These are phyloP conservation scores for Apostichopus leukothele DNA, from an alignment of 53 echinoderm and acorn worm genomes.

Conservation along the genomic window DNA sequence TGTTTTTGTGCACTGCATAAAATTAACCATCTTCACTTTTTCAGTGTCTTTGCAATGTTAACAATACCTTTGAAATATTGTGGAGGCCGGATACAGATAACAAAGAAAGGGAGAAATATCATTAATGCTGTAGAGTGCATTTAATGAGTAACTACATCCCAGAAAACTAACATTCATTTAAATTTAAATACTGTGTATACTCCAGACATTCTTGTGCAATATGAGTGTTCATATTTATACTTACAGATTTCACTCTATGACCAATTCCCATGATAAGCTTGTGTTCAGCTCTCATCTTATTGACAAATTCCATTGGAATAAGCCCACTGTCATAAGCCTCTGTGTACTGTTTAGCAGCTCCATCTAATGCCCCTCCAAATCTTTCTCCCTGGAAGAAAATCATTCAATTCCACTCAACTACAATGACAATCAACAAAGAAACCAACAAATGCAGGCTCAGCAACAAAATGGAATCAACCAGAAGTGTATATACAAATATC, in stretches of 20 bases:
- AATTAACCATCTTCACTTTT: too few species aligned
- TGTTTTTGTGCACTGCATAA: too few species aligned
- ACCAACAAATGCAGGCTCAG: not conserved
- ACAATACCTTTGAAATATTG: too few species aligned
- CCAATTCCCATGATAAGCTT: slow-evolving; percentile 99
- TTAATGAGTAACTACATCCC: too few species aligned
- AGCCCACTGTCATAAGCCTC: slow-evolving; percentile 82
- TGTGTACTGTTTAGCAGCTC: slow-evolving; percentile 94
- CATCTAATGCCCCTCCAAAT: slow-evolving; percentile 96
- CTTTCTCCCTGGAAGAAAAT: slow-evolving; percentile 72
- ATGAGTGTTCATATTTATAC: slow-evolving; percentile 17
- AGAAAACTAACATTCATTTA: too few species aligned
- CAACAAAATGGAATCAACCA: too few species aligned
- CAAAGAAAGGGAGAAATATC: too few species aligned
- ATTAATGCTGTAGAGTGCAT: too few species aligned
- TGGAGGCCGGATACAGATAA: too few species aligned
- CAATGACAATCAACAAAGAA: not conserved
- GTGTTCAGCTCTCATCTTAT: slow-evolving; percentile 93
- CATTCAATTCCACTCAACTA: not conserved
- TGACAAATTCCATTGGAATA: slow-evolving; percentile 96
- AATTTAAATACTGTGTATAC: too few species aligned
- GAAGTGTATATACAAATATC: too few species aligned
- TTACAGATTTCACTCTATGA: slow-evolving; percentile 95
- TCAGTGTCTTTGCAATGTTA: not conserved
- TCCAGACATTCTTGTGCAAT: too few species aligned